Evolutionary conservation across 1,140 invertebrate genomes (phyloP).

Genomic region (Copidosoma floridanum): DNA sequence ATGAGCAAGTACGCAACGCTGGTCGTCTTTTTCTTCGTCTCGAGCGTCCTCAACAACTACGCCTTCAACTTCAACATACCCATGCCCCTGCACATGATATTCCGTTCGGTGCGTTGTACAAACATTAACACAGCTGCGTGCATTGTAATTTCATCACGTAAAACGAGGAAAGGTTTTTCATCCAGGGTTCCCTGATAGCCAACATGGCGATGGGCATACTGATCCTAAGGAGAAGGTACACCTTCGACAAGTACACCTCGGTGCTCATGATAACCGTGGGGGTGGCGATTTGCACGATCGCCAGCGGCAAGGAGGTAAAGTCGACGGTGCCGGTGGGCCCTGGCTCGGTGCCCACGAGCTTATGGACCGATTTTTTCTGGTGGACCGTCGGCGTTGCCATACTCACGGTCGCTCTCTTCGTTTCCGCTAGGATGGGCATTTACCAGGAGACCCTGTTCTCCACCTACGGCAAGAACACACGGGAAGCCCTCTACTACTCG

Average conservation of each 20-base stretch:
- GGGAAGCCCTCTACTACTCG: constrained; percentile 93
- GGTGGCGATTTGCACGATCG: constrained; percentile 88
- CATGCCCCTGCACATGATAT: constrained; percentile 98
- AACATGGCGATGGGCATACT: constrained; percentile 95
- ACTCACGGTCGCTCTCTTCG: constrained; percentile 83
- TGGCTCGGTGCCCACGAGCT: constrained; percentile 37
- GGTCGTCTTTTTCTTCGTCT: constrained; percentile 88
- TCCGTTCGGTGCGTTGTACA: constrained; percentile 89
- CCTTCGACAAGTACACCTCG: constrained; percentile 84
- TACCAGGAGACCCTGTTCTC: constrained; percentile 90
- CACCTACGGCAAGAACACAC: constrained; percentile 88
- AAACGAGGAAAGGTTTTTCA: too few relatives aligned
- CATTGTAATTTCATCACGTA: too few relatives aligned
- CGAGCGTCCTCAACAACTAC: constrained; percentile 94
- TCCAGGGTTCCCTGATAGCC: constrained; percentile 90
- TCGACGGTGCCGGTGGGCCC: constrained; percentile 37
- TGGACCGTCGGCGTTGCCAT: constrained; percentile 84
- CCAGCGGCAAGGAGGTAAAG: constrained; percentile 73
- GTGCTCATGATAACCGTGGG: constrained; percentile 90
- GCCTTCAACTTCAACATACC: constrained; percentile 96
- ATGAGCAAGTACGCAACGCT: constrained; percentile 81
- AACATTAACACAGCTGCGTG: too few relatives aligned
- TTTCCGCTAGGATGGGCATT: constrained; percentile 95
- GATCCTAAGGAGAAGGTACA: constrained; percentile 84
- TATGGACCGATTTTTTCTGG: constrained; percentile 71